Percentiles rank a stretch among this genome's conserved stretches.
Evolutionary conservation across 2,797 vertebrate species (phyloP).

Genomic region (Sylvilagus floridanus): DNA sequence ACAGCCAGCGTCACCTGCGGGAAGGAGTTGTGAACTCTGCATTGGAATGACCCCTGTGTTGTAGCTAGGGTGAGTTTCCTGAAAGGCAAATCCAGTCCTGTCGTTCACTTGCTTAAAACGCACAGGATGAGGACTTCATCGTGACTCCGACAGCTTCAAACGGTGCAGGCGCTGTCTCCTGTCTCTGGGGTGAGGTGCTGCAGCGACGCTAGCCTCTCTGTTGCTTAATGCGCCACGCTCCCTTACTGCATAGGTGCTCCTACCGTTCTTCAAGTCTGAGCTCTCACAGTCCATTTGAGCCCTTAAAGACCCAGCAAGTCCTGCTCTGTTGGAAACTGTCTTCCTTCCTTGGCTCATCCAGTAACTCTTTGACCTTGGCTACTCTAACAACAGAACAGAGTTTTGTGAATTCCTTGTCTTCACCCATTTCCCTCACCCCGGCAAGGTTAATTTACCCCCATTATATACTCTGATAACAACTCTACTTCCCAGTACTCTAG

Average conservation of each 20-base stretch:
- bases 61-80: background rate
- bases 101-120: background rate
- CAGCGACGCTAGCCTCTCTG: background rate
- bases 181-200: background rate
- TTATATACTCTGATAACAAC: background rate
- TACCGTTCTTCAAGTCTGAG: background rate
- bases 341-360: background rate
- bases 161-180: background rate
- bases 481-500: background rate
- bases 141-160: background rate
- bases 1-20: background rate
- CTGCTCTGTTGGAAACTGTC: fast-evolving
- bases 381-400: background rate
- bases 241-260: background rate
- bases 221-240: background rate
- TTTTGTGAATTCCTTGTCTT: background rate
- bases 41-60: background rate
- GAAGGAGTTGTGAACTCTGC: background rate
- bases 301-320: background rate
- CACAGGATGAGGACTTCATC: background rate
- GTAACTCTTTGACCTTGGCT: background rate
- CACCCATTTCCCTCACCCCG: background rate
- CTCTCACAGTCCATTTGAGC: background rate
- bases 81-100: background rate
- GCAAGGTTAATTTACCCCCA: background rate